Evolutionary conservation across 2,888 invertebrate genomes (phyloP), one percentile per base, ranked within the genome.

Genomic region (Ophion slaviceki): DNA sequence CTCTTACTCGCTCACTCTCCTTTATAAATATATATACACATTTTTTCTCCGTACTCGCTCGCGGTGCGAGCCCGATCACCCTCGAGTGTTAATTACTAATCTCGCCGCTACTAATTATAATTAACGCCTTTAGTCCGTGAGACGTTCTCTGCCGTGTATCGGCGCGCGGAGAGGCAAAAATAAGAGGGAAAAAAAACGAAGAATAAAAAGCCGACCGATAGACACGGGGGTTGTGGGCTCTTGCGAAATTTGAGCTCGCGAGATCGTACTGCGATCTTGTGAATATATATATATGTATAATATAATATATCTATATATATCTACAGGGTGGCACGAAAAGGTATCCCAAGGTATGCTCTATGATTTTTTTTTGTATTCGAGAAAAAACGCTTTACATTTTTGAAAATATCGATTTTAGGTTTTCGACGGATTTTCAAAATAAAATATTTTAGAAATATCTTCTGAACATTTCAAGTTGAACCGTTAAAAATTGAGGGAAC

Each of bases 61-160:
- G 53, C 57, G 62, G 64, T 76, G 79, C 87, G 86, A 75, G 78
- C 88, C 89, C 91, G 92, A 91, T 92, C 92, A 92, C 90, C 91
- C 91, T 90, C 92, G 90, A 92, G 92, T 92, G 93, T 92, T 93
- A 93, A 93, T 93, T 93, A 93, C 92, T 92, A 93, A 93, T 92
- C 92, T 92, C 91, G 90, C 90, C 90, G 92, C 91, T 91, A 91
- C 93, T 93, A 93, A 93, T 93, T 93, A 93, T 93, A 93, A 93
- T 93, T 93, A 93, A 93, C 92, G 92, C 92, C 91, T 92, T 91
- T 91, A 91, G 91, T 89, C 78, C 88, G 85, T 84, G 87, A 86
- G 85, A 80, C 80, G 80, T 32, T 81, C 71, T 76, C 68, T 82
- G 53, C 24, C 82, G 83, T 83, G 85, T 82, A 82, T 78, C 84